phyloP scores from a whole-genome alignment of 2,888 invertebrate genomes.

The Busseola fusca region DNA sequence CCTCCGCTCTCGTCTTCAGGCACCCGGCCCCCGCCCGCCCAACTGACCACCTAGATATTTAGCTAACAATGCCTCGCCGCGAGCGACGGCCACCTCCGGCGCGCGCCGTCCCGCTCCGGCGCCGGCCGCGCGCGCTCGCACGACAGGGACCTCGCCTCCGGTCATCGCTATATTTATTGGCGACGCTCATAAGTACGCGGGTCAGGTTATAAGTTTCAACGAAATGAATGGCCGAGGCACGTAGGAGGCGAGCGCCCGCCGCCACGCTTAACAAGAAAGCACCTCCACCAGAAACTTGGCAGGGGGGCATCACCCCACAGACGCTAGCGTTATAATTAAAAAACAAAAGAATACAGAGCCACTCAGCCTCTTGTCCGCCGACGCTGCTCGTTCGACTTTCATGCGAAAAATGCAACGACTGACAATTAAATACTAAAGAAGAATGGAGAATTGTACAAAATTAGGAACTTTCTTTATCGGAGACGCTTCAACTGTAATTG shows the following conservation, averaged over 20 bases:
- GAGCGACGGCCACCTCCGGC: slow-evolving; percentile 74
- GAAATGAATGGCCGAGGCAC: slow-evolving; percentile 88
- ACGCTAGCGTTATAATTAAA: slow-evolving; percentile 87
- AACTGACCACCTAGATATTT: slow-evolving; percentile 89
- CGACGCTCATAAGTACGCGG: slow-evolving; percentile 89
- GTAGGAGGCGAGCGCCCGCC: slow-evolving; percentile 85
- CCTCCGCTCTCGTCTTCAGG: slow-evolving; percentile 75
- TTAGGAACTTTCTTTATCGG: slow-evolving; percentile 63
- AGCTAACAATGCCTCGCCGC: slow-evolving; percentile 88
- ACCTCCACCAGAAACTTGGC: slow-evolving; percentile 85
- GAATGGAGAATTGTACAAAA: slow-evolving; percentile 62
- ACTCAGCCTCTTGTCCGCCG: slow-evolving; percentile 84
- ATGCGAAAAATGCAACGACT: slow-evolving; percentile 84
- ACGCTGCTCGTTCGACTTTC: slow-evolving; percentile 79
- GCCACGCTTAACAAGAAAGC: slow-evolving; percentile 86
- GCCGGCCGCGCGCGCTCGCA: slow-evolving; percentile 58
- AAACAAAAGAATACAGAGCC: slow-evolving; percentile 88
- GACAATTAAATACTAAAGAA: slow-evolving; percentile 74
- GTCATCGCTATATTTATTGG: slow-evolving; percentile 89
- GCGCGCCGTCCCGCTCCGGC: slow-evolving; percentile 79
- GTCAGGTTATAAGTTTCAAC: slow-evolving; percentile 89
- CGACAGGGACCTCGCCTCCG: slow-evolving; percentile 84
- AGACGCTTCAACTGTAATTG: slow-evolving; percentile 60
- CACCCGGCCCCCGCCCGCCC: slow-evolving; percentile 78
- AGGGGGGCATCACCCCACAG: slow-evolving; percentile 79